Evolutionary conservation across 2,797 vertebrate genomes (phyloP).

Genomic region (Acridotheres tristis): DNA sequence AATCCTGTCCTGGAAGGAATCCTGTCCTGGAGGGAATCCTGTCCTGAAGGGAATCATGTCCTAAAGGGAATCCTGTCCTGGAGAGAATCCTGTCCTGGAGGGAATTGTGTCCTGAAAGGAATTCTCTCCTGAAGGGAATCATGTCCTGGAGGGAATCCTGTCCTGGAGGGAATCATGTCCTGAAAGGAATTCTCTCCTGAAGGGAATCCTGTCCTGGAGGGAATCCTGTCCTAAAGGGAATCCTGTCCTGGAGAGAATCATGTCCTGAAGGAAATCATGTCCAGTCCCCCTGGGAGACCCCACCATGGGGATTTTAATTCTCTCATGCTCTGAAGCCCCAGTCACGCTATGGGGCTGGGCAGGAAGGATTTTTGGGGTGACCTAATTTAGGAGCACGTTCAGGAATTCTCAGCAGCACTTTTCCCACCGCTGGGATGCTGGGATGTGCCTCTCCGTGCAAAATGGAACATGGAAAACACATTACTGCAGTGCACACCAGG

Average conservation of each 20-base stretch:
- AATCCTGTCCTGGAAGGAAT: too few relatives aligned
- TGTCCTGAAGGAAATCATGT: fast-evolving
- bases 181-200: not conserved
- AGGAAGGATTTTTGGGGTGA: not conserved
- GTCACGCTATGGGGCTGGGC: not conserved
- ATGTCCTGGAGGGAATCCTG: too few relatives aligned
- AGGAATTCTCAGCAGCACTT: not conserved
- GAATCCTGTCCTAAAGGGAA: fast-evolving
- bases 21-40: too few relatives aligned
- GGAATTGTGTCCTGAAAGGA: too few relatives aligned
- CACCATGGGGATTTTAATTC: fast-evolving
- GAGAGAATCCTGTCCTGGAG: too few relatives aligned
- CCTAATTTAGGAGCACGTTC: not conserved
- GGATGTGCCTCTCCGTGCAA: not conserved
- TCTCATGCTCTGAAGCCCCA: not conserved
- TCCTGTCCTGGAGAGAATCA: too few relatives aligned
- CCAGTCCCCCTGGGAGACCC: not conserved
- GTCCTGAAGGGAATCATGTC: too few relatives aligned
- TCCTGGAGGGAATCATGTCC: too few relatives aligned
- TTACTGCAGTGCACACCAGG: constrained; percentile 17
- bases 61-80: fast-evolving
- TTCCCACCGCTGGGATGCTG: not conserved
- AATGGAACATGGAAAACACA: constrained; percentile 36
- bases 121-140: too few relatives aligned
- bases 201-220: too few relatives aligned